phyloP scores from a whole-genome alignment of 2,888 invertebrate species.

The Rotaria magnacalcarata region DNA sequence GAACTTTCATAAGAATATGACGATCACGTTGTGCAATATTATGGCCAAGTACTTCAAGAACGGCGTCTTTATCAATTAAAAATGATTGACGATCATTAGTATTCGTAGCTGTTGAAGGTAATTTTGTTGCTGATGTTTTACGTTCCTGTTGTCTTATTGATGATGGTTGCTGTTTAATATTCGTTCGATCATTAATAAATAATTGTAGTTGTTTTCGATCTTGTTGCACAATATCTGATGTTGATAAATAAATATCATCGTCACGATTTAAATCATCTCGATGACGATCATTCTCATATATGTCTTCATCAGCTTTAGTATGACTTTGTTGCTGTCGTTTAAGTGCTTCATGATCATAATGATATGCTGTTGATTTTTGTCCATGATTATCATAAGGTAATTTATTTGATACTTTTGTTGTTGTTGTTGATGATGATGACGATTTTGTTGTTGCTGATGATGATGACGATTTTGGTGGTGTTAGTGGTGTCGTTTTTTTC shows the following conservation, averaged over 20 bases:
- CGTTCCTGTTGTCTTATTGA: not conserved
- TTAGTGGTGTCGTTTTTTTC: not conserved
- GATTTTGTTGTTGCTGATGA: no score
- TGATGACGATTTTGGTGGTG: not conserved
- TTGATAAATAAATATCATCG: constrained; percentile 31
- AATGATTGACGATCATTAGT: constrained; percentile 18
- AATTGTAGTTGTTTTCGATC: constrained; percentile 32
- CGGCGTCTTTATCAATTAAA: constrained; percentile 33
- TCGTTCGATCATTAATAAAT: constrained; percentile 9
- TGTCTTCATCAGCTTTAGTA: not conserved
- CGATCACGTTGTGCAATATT: constrained; percentile 15
- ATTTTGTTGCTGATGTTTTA: not conserved
- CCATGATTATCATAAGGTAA: not conserved
- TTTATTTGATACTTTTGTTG: not conserved
- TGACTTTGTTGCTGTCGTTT: constrained; percentile 12
- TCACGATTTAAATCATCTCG: constrained; percentile 8
- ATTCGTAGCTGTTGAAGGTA: not conserved
- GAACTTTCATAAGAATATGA: constrained; percentile 32
- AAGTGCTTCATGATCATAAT: constrained; percentile 1
- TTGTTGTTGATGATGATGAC: no score
- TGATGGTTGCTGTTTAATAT: not conserved
- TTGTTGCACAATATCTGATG: constrained; percentile 4
- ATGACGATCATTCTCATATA: constrained; percentile 18
- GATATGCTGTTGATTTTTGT: not conserved
- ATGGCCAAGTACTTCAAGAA: constrained; percentile 16